Evolutionary conservation across 1,140 invertebrate species (phyloP), one percentile per base, ranked within the genome.

Genomic region (Orussus abietinus): DNA sequence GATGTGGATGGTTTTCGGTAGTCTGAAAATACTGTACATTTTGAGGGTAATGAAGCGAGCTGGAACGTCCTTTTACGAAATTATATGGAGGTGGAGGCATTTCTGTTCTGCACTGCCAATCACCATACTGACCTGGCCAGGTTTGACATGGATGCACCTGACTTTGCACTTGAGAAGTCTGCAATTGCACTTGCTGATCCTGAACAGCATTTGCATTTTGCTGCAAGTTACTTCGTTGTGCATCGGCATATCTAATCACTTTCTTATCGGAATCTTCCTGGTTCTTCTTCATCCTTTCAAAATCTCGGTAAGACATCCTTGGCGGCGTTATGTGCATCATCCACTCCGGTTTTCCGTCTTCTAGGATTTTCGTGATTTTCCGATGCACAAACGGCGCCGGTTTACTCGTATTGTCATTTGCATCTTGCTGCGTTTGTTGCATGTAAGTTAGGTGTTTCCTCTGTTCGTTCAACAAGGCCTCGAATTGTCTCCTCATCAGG

Each of bases 341-440:
- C 64, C 64, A 66, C 7, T 65, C 59, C 2, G 62, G 64, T 29
- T 66, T 66, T 5, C 55, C 61, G 7, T 66, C 54, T 7, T 47
- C 35, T 1, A 14, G 0, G 10, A 20, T 26, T 17, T 26, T 50
- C 4, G 39, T 47, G 13, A 48, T 50, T 28, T 38, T 52, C n/a
- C 19, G 38, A 12, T 35, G 19, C 26, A 6, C n/a, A 7, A 25
- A 6, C 22, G n/a, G 22, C n/a, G 22, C 18, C 11, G 12, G 20
- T 12, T 25, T n/a, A 5, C 35, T 25, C 3, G 11, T 34, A 12
- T 37, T 43, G 2, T 43, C 37, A 3, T 38, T 37, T 7, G 26
- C 12, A 3, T 45, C 22, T 15, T 49, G 33, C 4, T 21, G 13
- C 6, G 51, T n/a, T 20, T 47, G 49, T 5, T 61, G 30, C 1